phyloP scores from a whole-genome alignment of 2,797 vertebrate genomes.

The Phrynocephalus vlangalii region DNA sequence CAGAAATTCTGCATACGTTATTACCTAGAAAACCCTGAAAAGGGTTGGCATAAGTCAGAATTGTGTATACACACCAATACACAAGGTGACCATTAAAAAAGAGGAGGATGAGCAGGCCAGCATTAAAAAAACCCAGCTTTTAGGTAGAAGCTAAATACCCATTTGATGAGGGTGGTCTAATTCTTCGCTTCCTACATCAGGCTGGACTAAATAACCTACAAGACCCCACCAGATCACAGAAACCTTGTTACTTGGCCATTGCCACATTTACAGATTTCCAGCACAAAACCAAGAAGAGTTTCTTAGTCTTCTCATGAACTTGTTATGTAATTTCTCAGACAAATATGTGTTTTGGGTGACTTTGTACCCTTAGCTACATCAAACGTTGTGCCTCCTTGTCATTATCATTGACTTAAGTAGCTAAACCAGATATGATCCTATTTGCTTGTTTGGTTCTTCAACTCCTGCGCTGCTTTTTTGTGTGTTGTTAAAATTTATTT shows the following conservation, averaged over 20 bases:
- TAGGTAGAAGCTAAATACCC: not conserved
- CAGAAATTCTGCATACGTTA: no score
- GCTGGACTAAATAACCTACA: no score
- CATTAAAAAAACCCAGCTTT: not conserved
- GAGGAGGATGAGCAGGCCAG: not conserved
- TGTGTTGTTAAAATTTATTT: conserved; percentile 3
- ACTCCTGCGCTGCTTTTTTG: conserved; percentile 14
- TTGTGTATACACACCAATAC: not conserved
- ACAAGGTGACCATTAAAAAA: not conserved
- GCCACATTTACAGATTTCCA: not conserved
- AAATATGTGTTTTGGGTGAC: conserved; percentile 46
- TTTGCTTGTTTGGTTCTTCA: conserved; percentile 44
- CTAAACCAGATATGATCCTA: not conserved
- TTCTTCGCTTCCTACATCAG: not conserved
- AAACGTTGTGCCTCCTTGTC: conserved; percentile 31
- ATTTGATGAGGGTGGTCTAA: not conserved
- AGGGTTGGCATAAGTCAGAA: no score
- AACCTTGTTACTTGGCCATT: no score
- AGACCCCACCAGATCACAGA: no score
- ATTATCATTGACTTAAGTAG: not conserved
- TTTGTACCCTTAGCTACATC: conserved; percentile 54
- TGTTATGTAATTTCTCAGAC: conserved; percentile 56
- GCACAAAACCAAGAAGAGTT: conserved; percentile 23
- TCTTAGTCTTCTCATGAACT: conserved; percentile 38
- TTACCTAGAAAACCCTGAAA: no score